Evolutionary conservation across 1,140 invertebrate genomes (phyloP).

Genomic region (Drosophila gunungcola): DNA sequence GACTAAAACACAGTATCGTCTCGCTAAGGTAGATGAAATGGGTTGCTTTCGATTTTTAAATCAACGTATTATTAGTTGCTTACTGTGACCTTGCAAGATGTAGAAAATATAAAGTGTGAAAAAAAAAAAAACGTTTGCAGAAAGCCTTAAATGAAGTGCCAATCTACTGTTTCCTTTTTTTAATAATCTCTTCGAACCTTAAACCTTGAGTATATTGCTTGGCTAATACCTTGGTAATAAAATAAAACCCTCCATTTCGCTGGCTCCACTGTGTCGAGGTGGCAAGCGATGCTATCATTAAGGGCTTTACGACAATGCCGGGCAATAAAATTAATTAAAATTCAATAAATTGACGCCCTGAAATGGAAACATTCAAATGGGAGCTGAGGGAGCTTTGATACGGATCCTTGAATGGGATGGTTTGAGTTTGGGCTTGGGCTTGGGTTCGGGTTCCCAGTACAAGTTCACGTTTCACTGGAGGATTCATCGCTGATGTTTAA

Average conservation of each 20-base stretch:
- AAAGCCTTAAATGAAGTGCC: neutral
- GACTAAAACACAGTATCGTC: neutral
- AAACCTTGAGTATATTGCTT: constrained; percentile 10
- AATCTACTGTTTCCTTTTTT: neutral
- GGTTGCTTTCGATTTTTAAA: neutral
- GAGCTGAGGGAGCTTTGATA: constrained; percentile 3
- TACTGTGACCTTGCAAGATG: neutral
- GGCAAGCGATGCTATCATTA: constrained; percentile 64
- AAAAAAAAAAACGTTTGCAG: neutral
- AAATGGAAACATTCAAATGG: constrained; percentile 60
- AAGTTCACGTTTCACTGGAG: constrained; percentile 25
- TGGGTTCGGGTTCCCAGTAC: neutral
- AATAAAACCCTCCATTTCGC: constrained; percentile 2
- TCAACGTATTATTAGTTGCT: neutral
- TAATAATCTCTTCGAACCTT: neutral
- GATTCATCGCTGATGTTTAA: constrained; percentile 47
- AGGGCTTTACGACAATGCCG: constrained; percentile 62
- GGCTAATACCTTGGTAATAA: constrained; percentile 31
- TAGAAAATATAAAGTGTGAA: neutral
- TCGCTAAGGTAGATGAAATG: neutral
- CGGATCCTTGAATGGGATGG: constrained; percentile 4
- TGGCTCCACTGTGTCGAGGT: constrained; percentile 13
- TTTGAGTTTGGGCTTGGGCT: neutral
- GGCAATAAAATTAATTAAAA: constrained; percentile 82
- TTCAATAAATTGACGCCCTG: constrained; percentile 76